Conservation (phyloP, 1,140 invertebrate genomes). For the Agrypnia vestita region DNA sequence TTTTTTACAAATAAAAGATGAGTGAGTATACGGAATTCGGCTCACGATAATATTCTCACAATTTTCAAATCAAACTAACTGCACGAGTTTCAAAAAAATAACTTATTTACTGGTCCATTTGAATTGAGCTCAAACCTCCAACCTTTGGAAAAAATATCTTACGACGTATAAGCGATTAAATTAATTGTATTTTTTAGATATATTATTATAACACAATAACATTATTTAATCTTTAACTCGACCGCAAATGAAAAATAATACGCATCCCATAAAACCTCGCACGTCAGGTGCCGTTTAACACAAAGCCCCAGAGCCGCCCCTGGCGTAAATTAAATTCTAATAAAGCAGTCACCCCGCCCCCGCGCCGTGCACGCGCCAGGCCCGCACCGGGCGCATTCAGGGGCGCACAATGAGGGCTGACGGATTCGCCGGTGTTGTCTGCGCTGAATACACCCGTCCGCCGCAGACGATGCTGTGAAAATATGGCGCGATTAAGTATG, state of each 20-base stretch:
- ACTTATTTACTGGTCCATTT: no score
- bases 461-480: slow-evolving; percentile 12
- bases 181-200: no score
- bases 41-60: no score
- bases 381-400: slow-evolving; percentile 7
- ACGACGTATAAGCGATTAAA: no score
- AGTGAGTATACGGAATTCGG: no score
- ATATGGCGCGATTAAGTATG: background rate
- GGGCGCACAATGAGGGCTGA: slow-evolving; percentile 25
- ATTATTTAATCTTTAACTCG: no score
- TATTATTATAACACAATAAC: no score
- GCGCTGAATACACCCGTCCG: slow-evolving; percentile 26
- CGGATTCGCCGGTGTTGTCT: slow-evolving; percentile 22
- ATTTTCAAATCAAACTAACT: no score
- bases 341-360: slow-evolving; percentile 20
- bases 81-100: no score
- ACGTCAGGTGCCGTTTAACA: background rate
- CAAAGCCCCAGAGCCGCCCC: slow-evolving; percentile 17
- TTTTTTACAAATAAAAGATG: no score
- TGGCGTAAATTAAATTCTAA: slow-evolving; percentile 40
- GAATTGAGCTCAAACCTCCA: no score
- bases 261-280: background rate
- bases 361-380: slow-evolving; percentile 24
- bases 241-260: background rate
- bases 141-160: no score